Percentiles rank a stretch among this genome's conserved stretches.
Conservation (phyloP, 2,797 vertebrate species). For the Hoplostethus atlanticus region DNA sequence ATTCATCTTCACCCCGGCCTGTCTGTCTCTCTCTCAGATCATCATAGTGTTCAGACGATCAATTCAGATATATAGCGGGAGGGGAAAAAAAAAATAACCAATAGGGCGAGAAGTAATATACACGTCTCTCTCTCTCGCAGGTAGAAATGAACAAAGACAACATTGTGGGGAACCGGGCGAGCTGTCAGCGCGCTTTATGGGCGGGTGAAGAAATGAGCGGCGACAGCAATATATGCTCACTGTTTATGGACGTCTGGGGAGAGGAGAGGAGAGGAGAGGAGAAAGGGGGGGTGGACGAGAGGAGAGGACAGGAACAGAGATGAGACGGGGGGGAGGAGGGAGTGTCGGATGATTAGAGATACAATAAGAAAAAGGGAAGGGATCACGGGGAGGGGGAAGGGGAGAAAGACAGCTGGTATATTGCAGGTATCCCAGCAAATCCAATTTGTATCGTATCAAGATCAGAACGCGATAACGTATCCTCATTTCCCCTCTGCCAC, state of each 20-base stretch:
- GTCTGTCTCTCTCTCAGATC: constrained; percentile 1
- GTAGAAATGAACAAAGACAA: constrained; percentile 70
- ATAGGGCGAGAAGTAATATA: constrained; percentile 30
- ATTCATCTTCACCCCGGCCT: constrained; percentile 31
- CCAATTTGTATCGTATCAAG: constrained; percentile 72
- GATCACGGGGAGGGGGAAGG: not conserved
- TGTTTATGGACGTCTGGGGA: constrained; percentile 63
- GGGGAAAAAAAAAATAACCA: not conserved
- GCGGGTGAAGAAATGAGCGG: constrained; percentile 63
- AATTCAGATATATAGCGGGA: not conserved
- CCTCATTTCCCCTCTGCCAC: constrained; percentile 73
- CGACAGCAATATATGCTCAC: constrained; percentile 56
- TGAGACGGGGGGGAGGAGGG: not conserved
- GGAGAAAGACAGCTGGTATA: constrained; percentile 30
- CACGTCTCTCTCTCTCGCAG: constrained; percentile 39
- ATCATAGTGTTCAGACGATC: too few relatives aligned
- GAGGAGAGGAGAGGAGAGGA: constrained; percentile 7
- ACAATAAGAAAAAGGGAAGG: constrained; percentile 24
- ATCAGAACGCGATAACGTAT: constrained; percentile 68
- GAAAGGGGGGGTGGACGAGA: constrained; percentile 21
- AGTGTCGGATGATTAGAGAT: constrained; percentile 48
- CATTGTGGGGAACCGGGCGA: constrained; percentile 57
- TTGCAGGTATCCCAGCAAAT: constrained; percentile 65
- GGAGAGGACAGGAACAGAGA: constrained; percentile 15
- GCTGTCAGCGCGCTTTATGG: constrained; percentile 57